Conservation (phyloP, 2,113 vertebrate species). For the Peromyscus leucopus region DNA sequence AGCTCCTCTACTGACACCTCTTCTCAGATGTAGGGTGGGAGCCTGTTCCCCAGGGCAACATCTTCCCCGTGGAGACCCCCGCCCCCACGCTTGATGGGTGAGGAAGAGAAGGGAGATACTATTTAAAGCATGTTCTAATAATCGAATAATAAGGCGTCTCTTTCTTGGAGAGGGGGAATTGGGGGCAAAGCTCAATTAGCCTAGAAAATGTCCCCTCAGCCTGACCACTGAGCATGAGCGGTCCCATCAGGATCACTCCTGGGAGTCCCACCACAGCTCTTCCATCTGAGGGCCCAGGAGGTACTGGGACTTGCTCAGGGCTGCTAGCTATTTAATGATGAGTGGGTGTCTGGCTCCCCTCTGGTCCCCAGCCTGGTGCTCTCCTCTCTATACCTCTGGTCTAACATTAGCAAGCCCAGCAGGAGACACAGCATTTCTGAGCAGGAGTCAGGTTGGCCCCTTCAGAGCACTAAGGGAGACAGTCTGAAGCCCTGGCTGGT, state of each 20-base stretch:
- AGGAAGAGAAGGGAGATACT: conserved; percentile 82
- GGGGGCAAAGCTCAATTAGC: conserved; percentile 76
- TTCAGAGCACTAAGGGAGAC: neutral
- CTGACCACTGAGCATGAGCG: neutral
- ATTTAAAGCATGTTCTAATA: conserved; percentile 84
- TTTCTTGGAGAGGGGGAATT: conserved; percentile 67
- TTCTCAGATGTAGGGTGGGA: conserved; percentile 67
- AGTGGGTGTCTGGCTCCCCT: neutral
- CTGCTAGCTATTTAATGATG: neutral
- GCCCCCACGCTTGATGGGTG: conserved; percentile 65
- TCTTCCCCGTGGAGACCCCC: conserved; percentile 74
- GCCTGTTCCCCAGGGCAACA: conserved; percentile 72
- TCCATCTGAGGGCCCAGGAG: rapidly evolving
- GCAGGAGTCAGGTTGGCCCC: neutral
- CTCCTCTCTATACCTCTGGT: rapidly evolving
- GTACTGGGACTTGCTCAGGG: neutral
- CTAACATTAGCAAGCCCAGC: rapidly evolving
- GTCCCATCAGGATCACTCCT: neutral
- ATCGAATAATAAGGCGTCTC: conserved; percentile 76
- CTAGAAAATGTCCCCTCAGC: conserved; percentile 67
- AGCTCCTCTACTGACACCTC: conserved; percentile 51
- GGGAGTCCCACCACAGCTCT: neutral
- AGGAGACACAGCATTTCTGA: neutral
- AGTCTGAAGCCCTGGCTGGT: rapidly evolving
- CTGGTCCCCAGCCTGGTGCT: neutral